Evolutionary conservation across 2,113 vertebrate genomes (phyloP).

Genomic region (Noctilio leporinus): DNA sequence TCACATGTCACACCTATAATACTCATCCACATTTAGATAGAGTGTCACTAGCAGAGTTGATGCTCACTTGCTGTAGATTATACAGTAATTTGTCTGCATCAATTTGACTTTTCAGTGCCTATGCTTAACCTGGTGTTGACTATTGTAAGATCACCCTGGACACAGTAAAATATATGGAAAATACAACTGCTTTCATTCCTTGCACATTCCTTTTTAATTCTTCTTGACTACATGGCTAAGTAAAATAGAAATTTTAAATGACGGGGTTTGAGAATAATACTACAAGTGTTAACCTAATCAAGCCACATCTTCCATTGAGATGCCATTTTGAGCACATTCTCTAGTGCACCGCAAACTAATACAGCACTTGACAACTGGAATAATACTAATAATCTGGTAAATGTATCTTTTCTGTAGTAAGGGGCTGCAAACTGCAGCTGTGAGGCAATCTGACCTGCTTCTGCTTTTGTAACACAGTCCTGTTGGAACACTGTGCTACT

Average conservation of each 20-base stretch:
- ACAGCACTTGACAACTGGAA: background rate
- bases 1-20: background rate
- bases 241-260: background rate
- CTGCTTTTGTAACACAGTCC: background rate
- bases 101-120: background rate
- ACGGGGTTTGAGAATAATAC: background rate
- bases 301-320: background rate
- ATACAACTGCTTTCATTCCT: background rate
- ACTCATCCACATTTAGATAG: accelerated
- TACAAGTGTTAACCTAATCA: background rate
- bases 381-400: background rate
- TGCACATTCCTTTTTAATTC: background rate
- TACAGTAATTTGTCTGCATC: background rate
- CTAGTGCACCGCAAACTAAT: background rate
- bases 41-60: background rate
- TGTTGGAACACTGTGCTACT: background rate
- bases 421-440: background rate
- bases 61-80: background rate
- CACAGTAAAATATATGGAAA: background rate
- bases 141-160: background rate
- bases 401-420: background rate
- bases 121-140: background rate
- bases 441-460: background rate
- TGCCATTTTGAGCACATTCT: background rate
- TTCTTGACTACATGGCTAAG: background rate